Evolutionary conservation across 2,888 invertebrate genomes (phyloP), one percentile per base, ranked within the genome.

Genomic region (Drosophila longiperda): DNA sequence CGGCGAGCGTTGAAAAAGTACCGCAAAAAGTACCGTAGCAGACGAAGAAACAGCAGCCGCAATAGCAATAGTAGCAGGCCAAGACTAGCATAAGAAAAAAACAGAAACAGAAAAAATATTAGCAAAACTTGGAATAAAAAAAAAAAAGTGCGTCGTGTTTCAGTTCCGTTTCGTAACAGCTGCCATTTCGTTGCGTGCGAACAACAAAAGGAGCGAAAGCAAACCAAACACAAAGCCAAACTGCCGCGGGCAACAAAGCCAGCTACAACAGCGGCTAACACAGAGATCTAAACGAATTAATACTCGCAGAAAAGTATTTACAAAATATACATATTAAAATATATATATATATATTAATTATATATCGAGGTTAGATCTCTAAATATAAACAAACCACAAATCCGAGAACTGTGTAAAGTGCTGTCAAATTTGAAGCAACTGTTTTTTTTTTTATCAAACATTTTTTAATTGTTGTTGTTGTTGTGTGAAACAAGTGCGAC

Each of bases 91-190:
- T 8, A 15, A 55, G 38, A 36, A 8, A 17, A 29, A 26, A 17
- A 26, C 34, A 53, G 23, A 54, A 36, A 20, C 26, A 26, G 17
- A 38, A 40, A 23, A 55, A 55, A 12, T 12, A n/a, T 26, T 26
- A 38, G n/a, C 54, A 38, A n/a, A 55, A 55, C n/a, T 55, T 36
- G 12, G 23, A 23, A 17, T 29, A 42, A 66, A 26, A 7, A 23
- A 33, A 17, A 48, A 55, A 59, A 52, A 63, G 69, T 75, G 80
- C 73, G 77, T 74, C 60, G 71, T 79, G 89, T 85, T 89, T 73
- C 85, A 71, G 68, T 85, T 78, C 83, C 87, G 63, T 71, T 74
- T 75, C 83, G 73, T 74, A 78, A 72, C 78, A 58, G 33, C 38
- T 68, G 65, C 64, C 71, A 58, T 45, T 75, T 60, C 69, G 74